Base-by-base conservation (phyloP, 1,140 invertebrate species). In the Lepidurus couesii region DNA sequence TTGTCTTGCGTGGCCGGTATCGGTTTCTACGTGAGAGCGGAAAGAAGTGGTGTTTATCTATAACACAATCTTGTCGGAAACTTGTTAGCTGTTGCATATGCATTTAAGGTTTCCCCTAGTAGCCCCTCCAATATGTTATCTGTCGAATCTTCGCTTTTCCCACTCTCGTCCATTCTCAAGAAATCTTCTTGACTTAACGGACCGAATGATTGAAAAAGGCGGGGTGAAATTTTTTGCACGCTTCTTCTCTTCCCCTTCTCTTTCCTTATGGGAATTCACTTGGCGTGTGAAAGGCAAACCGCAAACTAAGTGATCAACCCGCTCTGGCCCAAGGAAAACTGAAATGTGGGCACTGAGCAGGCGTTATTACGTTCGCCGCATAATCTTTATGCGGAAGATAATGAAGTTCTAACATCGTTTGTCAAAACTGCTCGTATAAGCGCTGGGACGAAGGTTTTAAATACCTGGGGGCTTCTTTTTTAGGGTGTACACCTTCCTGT, bases 1-100 rank as follows among this genome's bases (percentile, higher is more conserved):
- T 21, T 13, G 21, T 65, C 53, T 65, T 65, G 34, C 34, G 34
- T 34, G 2, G 34, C 34, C 34, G 34, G 34, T 34, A 65, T 65
- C 53, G 21, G 53, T 65, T 65, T 65, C 21, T 13, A 21, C 21
- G 53, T 16, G 53, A 65, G 21, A 13, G 53, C 6, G 53, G 53
- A 65, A 65, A 65, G 6, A 65, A 13, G 53, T 65, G 53, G 13
- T 65, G 53, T 65, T 21, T 65, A 65, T 65, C 53, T 65, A 13
- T 65, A 65, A n/a, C 53, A 65, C 53, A 13, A 65, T 65, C 53
- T 65, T 65, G 53, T 65, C n/a, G 53, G 53, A 65, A 65, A 65
- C 53, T 65, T 65, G 53, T 65, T 65, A 65, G 21, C 53, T 65
- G 53, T 65, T 65, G 53, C 53, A 65, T 65, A 65, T 65, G 53